These are phyloP conservation scores for Noctilio leporinus DNA, from an alignment of 2,113 vertebrate species.

Conservation along the genomic window DNA sequence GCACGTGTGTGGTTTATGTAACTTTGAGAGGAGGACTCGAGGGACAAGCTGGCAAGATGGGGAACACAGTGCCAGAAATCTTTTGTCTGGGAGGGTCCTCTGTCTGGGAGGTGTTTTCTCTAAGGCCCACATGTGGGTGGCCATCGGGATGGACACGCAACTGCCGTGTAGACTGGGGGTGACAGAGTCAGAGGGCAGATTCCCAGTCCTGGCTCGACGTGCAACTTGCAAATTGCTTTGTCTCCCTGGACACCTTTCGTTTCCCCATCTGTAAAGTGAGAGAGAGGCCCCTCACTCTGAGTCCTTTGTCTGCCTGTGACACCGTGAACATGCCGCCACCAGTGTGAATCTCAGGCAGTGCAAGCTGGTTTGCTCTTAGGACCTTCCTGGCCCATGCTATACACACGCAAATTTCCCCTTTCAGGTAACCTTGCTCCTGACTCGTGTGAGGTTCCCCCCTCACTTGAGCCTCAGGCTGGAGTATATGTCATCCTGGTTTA, in stretches of 20 bases:
- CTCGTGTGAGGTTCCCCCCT: neutral
- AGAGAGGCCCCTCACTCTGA: neutral
- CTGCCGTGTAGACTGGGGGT: neutral
- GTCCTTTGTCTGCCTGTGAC: neutral
- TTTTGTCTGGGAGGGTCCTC: neutral
- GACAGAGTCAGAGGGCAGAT: neutral
- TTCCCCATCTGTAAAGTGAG: neutral
- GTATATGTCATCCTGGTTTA: neutral
- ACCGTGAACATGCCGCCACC: too few species aligned
- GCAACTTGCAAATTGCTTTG: neutral
- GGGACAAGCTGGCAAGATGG: neutral
- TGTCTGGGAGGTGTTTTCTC: neutral
- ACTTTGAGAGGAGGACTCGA: neutral
- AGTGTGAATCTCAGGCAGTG: neutral
- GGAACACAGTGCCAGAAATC: neutral
- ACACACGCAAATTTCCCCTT: neutral
- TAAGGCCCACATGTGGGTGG: neutral
- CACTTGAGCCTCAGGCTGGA: neutral
- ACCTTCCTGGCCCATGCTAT: neutral
- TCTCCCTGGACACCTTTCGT: neutral
- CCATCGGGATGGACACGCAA: accelerated
- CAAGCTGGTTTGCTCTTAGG: neutral
- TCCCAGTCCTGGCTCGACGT: neutral
- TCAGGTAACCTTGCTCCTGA: neutral
- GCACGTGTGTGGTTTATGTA: neutral